These are phyloP conservation scores for Netelia fuscicornis DNA, from an alignment of 2,888 invertebrate genomes.

Conservation along the genomic window DNA sequence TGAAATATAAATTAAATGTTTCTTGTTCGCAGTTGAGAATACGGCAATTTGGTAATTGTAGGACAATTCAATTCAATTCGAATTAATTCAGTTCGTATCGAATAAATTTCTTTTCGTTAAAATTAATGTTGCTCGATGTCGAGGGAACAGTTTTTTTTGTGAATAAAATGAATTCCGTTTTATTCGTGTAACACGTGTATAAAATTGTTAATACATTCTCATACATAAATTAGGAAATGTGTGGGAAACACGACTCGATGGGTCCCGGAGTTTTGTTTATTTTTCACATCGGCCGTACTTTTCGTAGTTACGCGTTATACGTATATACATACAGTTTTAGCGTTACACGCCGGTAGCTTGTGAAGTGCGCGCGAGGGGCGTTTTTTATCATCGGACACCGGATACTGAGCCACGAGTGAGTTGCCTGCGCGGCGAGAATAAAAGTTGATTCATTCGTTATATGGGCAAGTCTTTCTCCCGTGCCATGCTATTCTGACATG, in stretches of 20 bases:
- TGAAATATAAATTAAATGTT: neutral
- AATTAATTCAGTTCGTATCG: neutral
- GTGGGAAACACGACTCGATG: slow-evolving; percentile 42
- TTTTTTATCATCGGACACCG: slow-evolving; percentile 67
- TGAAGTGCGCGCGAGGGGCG: slow-evolving; percentile 63
- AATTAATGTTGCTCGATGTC: neutral
- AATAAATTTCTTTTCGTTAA: neutral
- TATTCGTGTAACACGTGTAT: slow-evolving; percentile 1
- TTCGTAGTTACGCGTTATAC: slow-evolving; percentile 53
- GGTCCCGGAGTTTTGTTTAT: slow-evolving; percentile 25
- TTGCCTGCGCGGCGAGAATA: slow-evolving; percentile 64
- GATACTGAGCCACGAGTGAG: slow-evolving; percentile 63
- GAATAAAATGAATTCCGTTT: neutral
- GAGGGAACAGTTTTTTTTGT: neutral
- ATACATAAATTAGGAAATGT: slow-evolving; percentile 39
- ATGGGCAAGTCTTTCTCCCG: slow-evolving; percentile 54
- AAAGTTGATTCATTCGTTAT: slow-evolving; percentile 68
- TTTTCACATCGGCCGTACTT: slow-evolving; percentile 48
- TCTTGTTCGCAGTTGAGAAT: neutral
- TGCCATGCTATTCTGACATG: slow-evolving; percentile 51
- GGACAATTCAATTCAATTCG: neutral
- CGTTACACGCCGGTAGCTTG: slow-evolving; percentile 53
- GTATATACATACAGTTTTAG: slow-evolving; percentile 41
- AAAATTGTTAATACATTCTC: slow-evolving; percentile 29
- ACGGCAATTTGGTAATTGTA: neutral